phyloP scores from a whole-genome alignment of 2,797 vertebrate species.

The Petrocephalus sullivani region DNA sequence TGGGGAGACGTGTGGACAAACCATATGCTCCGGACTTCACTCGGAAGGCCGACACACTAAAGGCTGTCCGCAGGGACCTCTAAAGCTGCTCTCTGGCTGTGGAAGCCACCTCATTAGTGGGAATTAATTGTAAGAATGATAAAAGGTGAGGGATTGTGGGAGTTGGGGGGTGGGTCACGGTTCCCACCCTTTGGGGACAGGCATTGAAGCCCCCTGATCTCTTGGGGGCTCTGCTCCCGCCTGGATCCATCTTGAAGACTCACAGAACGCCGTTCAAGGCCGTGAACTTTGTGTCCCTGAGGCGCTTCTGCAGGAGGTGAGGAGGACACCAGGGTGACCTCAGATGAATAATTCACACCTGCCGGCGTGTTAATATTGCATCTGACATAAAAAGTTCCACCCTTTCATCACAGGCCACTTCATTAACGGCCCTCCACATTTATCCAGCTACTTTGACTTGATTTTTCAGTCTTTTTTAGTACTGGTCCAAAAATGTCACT shows the following conservation, averaged over 20 bases:
- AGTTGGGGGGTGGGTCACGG: conserved; percentile 31
- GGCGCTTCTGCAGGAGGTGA: not conserved
- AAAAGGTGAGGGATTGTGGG: conserved; percentile 16
- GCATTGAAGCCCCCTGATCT: conserved; percentile 66
- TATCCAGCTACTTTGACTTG: not conserved
- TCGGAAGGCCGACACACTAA: conserved; percentile 58
- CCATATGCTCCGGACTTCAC: conserved; percentile 57
- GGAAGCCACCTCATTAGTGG: conserved; percentile 22
- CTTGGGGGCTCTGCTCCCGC: conserved; percentile 64
- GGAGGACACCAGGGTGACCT: conserved; percentile 26
- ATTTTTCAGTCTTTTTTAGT: not conserved
- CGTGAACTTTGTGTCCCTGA: conserved; percentile 42
- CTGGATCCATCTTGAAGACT: conserved; percentile 64
- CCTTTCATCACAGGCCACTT: not conserved
- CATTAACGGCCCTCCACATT: not conserved
- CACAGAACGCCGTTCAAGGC: conserved; percentile 77
- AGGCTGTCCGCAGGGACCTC: conserved; percentile 24
- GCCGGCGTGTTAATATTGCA: conserved; percentile 13
- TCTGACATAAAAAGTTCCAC: not conserved
- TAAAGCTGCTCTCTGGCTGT: conserved; percentile 16
- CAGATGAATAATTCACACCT: conserved; percentile 39
- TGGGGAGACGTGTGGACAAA: conserved; percentile 29
- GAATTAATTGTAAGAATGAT: conserved; percentile 21
- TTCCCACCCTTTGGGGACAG: conserved; percentile 73
- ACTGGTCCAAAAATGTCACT: not conserved